Conservation (phyloP, 1,140 invertebrate genomes). For the Drosophila teissieri region DNA sequence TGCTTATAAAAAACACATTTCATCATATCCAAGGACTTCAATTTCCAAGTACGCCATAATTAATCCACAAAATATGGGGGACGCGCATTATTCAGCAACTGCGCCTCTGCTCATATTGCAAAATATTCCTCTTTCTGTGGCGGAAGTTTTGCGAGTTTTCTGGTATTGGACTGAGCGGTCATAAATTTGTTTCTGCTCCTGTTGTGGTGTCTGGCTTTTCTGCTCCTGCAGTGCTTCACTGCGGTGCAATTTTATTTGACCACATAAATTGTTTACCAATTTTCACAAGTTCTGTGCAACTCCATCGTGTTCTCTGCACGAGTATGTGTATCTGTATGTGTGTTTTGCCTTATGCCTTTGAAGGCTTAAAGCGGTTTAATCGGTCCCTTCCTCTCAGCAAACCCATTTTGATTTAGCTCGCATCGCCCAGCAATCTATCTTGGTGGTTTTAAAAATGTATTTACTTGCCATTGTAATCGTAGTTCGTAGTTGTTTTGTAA, state of each 20-base stretch:
- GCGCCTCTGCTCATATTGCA: not conserved
- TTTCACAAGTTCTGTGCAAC: constrained; percentile 37
- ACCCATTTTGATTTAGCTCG: constrained; percentile 45
- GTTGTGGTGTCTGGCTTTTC: constrained; percentile 21
- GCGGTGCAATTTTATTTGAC: constrained; percentile 51
- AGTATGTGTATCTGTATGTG: constrained; percentile 6
- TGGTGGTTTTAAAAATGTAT: constrained; percentile 27
- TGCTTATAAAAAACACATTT: not conserved
- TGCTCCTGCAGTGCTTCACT: constrained; percentile 24
- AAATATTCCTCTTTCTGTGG: constrained; percentile 22
- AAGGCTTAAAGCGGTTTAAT: constrained; percentile 45
- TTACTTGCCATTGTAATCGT: constrained; percentile 7
- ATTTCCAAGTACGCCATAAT: not conserved
- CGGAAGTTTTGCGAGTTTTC: constrained; percentile 21
- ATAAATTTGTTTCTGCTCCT: constrained; percentile 48
- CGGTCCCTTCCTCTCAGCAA: constrained; percentile 11
- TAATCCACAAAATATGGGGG: not conserved
- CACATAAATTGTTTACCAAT: constrained; percentile 65
- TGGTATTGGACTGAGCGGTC: constrained; percentile 27
- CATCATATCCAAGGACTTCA: not conserved
- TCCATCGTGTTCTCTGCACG: constrained; percentile 2
- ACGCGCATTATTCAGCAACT: not conserved
- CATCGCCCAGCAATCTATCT: constrained; percentile 25
- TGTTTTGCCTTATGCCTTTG: constrained; percentile 5
- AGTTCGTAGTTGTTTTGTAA: constrained; percentile 33